phyloP scores from a whole-genome alignment of 2,888 invertebrate genomes.

The Nomada fabriciana region DNA sequence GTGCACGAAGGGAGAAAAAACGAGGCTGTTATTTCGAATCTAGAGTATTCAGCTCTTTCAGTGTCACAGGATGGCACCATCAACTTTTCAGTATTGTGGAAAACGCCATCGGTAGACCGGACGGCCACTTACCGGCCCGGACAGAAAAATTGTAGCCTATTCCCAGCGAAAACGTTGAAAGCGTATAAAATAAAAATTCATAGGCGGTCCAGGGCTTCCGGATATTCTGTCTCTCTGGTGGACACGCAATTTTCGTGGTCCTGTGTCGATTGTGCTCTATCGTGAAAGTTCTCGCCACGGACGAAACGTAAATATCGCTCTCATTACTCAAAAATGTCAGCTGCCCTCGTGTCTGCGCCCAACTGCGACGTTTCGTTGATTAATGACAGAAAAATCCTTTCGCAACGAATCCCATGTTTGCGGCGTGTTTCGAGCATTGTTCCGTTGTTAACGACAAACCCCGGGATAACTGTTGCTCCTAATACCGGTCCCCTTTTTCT shows the following conservation, averaged over 20 bases:
- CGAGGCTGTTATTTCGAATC: constrained; percentile 47
- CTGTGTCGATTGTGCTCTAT: constrained; percentile 29
- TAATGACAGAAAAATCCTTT: constrained; percentile 25
- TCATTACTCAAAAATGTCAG: constrained; percentile 41
- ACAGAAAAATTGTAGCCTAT: constrained; percentile 49
- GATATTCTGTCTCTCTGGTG: constrained; percentile 28
- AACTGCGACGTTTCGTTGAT: constrained; percentile 26
- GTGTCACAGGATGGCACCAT: constrained; percentile 39
- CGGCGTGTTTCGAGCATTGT: constrained; percentile 1
- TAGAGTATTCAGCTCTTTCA: constrained; percentile 36
- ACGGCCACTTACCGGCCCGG: constrained; percentile 51
- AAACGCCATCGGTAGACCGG: constrained; percentile 54
- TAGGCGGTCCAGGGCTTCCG: constrained; percentile 1
- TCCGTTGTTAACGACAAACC: neutral
- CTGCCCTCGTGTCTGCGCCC: neutral
- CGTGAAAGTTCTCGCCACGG: neutral
- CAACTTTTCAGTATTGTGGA: constrained; percentile 54
- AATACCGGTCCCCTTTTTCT: neutral
- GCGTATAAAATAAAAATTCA: constrained; percentile 62
- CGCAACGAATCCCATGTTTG: constrained; percentile 22
- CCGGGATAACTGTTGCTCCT: constrained; percentile 15
- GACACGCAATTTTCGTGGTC: constrained; percentile 22
- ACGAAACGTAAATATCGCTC: constrained; percentile 41
- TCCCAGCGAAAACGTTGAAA: constrained; percentile 44
- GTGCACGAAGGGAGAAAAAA: neutral